phyloP scores from a whole-genome alignment of 1,140 invertebrate species.

The Penaeus chinensis region DNA sequence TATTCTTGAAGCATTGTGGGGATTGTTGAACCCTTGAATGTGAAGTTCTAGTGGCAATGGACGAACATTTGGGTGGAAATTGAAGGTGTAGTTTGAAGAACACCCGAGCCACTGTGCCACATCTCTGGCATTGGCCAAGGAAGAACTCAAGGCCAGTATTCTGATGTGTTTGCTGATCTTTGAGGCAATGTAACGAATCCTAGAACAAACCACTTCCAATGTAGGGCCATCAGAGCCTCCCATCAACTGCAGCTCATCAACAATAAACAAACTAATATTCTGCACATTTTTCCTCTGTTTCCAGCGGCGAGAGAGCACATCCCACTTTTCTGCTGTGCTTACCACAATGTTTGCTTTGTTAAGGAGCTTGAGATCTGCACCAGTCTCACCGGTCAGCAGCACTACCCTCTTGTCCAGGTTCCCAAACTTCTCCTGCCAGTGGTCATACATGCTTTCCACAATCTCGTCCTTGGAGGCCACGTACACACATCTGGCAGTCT shows the following conservation, averaged over 20 bases:
- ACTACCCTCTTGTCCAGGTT: constrained; percentile 82
- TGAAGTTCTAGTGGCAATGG: constrained; percentile 95
- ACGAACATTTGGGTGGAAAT: constrained; percentile 97
- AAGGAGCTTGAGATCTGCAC: constrained; percentile 91
- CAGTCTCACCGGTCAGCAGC: constrained; percentile 96
- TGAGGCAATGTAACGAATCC: constrained; percentile 89
- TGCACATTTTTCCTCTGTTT: constrained; percentile 99
- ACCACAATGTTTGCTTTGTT: constrained; percentile 95
- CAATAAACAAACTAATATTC: constrained; percentile 96
- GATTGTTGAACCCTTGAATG: constrained; percentile 96
- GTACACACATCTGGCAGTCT: constrained; percentile 83
- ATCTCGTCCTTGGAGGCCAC: constrained; percentile 91
- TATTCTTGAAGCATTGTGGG: constrained; percentile 94
- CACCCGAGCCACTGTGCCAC: constrained; percentile 97
- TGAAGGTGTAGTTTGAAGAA: constrained; percentile 91
- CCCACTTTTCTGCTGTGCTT: constrained; percentile 98
- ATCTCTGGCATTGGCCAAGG: constrained; percentile 94
- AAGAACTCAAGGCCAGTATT: constrained; percentile 95
- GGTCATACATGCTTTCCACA: constrained; percentile 89
- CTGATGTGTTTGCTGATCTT: constrained; percentile 94
- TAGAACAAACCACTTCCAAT: constrained; percentile 95
- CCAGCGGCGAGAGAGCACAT: constrained; percentile 97
- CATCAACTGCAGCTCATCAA: constrained; percentile 93
- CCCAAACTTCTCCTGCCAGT: constrained; percentile 93
- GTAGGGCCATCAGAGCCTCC: constrained; percentile 92